Evolutionary conservation across 2,797 vertebrate genomes (phyloP), one percentile per base, ranked within the genome.

Genomic region (Silurus lanzhouensis): DNA sequence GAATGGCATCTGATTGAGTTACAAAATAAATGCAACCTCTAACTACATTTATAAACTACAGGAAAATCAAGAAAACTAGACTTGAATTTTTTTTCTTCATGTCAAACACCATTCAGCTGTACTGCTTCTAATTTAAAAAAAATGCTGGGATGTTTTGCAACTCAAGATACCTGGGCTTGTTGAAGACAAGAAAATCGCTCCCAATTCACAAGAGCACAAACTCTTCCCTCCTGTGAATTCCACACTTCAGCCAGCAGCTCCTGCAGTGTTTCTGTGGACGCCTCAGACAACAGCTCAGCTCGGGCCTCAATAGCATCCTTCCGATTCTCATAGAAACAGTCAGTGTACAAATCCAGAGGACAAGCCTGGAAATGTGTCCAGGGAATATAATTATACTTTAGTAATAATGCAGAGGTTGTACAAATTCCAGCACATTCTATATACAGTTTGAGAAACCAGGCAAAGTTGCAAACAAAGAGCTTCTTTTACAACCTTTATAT

Each of bases 261-360:
- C 31, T 87, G 91, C 84, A 99, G 93, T 0, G 89, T 94, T 88
- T 96, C 95, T 0, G 90, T 86, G 0, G 96, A 92, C 0, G 97
- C 95, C 0, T 92, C 82, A 0, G 87, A 87, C 52, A 99, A 92
- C 89, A 94, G 82, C 91, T 95, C 92, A 38, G 97, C 94, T 20
- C 96, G 94, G 71, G 90, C 89, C 83, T 97, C 95, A 0, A 99
- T 94, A 5, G 91, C 94, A 2, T 92, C 94, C 48, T 31, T 90
- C 89, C 98, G 95, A 93, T 95, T 98, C 83, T 94, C 91, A 19
- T 97, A 99, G 94, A 99, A 99, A 91, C 94, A 92, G 90, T 99
- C 97, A 0, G 98, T 99, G 90, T 96, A 94, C 77, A 99, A 91
- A 93, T 99, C 98, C 92, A 99, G 91, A 0, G 98, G 98, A 87